Conservation (phyloP, 1,140 invertebrate species). For the Parasteatoda tepidariorum region DNA sequence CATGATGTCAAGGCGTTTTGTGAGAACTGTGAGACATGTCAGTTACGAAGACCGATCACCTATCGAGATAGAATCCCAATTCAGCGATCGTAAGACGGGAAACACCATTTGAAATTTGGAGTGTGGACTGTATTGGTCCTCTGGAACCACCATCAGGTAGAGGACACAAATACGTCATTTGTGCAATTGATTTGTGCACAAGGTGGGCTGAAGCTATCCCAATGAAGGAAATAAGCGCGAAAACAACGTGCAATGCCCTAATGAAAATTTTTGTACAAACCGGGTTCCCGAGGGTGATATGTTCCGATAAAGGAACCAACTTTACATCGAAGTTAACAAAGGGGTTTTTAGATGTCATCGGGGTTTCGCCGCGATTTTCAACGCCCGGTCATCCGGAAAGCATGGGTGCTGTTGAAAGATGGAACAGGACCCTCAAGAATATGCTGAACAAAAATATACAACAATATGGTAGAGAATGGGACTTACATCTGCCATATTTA, state of each 20-base stretch:
- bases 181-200: background rate
- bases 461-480: background rate
- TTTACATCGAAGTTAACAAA: background rate
- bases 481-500: background rate
- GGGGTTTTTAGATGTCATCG: background rate
- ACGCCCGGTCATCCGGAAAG: background rate
- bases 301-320: conserved; percentile 3
- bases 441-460: conserved; percentile 3
- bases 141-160: background rate
- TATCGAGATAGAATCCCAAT: background rate
- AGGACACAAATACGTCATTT: conserved; percentile 4
- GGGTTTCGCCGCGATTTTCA: background rate
- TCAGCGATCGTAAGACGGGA: background rate
- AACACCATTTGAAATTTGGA: background rate
- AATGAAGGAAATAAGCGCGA: background rate
- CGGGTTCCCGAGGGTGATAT: background rate
- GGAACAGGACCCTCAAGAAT: conserved; percentile 4
- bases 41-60: background rate
- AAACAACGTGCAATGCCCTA: background rate
- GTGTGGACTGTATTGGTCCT: background rate
- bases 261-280: background rate
- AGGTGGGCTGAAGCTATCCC: conserved; percentile 9
- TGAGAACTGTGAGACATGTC: background rate
- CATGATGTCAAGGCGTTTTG: background rate
- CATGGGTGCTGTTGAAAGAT: background rate